Percentiles rank a stretch among this genome's conserved stretches.
Evolutionary conservation across 92 coral and sea anemone genomes (phyloP).

Genomic region (Zoanthus gigantus): DNA sequence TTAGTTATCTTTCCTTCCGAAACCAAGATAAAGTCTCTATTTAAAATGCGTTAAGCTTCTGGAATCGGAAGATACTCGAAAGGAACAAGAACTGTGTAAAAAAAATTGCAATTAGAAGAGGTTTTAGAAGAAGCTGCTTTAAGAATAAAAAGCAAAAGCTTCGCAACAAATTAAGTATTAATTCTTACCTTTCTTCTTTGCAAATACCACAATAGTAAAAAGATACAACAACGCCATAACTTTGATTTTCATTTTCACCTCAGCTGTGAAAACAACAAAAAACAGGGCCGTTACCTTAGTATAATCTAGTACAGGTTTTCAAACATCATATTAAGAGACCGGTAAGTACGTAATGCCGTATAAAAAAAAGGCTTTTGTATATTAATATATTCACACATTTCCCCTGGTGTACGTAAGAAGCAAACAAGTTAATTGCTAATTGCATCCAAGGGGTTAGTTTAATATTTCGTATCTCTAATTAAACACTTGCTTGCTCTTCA

Average conservation of each 20-base stretch:
- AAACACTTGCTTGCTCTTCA: slow-evolving; percentile 52
- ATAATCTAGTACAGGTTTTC: neutral
- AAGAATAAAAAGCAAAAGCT: neutral
- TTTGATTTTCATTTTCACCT: neutral
- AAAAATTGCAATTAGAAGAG: neutral
- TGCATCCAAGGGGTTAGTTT: neutral
- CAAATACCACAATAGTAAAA: neutral
- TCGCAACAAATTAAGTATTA: neutral
- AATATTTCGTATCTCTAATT: neutral
- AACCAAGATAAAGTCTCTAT: neutral
- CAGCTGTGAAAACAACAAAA: neutral
- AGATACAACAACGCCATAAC: neutral
- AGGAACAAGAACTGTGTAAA: neutral
- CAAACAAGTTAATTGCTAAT: neutral
- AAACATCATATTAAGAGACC: neutral
- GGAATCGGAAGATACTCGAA: neutral
- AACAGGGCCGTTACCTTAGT: neutral
- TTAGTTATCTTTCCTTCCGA: too few relatives aligned
- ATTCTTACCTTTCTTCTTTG: neutral
- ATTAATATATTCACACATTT: neutral
- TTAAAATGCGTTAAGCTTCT: neutral
- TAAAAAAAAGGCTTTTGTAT: neutral
- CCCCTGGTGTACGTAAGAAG: neutral
- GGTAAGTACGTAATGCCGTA: neutral
- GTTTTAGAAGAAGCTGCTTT: neutral